Evolutionary conservation across 2,888 invertebrate species (phyloP).

Genomic region (Oxyscelio sp.): DNA sequence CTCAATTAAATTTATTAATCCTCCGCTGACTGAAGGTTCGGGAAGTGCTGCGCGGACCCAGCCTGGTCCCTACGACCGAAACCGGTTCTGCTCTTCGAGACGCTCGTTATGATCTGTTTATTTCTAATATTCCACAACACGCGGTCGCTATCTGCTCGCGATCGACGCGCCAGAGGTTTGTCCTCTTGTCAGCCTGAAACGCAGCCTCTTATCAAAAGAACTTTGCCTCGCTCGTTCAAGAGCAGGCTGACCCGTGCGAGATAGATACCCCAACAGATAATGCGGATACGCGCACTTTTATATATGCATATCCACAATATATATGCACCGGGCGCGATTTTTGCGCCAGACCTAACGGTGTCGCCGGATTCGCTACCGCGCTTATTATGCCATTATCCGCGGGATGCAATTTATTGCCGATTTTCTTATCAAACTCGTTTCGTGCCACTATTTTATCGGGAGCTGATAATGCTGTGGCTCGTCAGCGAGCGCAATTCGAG

Average conservation of each 20-base stretch:
- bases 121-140: constrained; percentile 71
- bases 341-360: constrained; percentile 55
- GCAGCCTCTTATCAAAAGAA: constrained; percentile 56
- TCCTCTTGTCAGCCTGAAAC: constrained; percentile 65
- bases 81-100: constrained; percentile 61
- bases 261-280: constrained; percentile 51
- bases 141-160: constrained; percentile 57
- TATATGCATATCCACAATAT: constrained; percentile 19
- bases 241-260: constrained; percentile 50
- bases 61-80: constrained; percentile 54
- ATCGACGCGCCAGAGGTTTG: constrained; percentile 55
- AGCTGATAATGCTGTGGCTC: constrained; percentile 37
- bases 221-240: constrained; percentile 47
- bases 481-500: constrained; percentile 23
- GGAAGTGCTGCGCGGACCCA: constrained; percentile 56
- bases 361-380: constrained; percentile 52
- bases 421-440: constrained; percentile 65
- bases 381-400: constrained; percentile 61
- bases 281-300: constrained; percentile 28
- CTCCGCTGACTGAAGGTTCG: constrained; percentile 71
- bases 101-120: constrained; percentile 73
- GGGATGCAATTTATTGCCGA: constrained; percentile 61
- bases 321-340: constrained; percentile 3
- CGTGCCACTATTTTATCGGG: constrained; percentile 55
- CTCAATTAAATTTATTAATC: constrained; percentile 74